Evolutionary conservation across 2,888 invertebrate species (phyloP), one percentile per base, ranked within the genome.

Genomic region (Napeogenes inachia): DNA sequence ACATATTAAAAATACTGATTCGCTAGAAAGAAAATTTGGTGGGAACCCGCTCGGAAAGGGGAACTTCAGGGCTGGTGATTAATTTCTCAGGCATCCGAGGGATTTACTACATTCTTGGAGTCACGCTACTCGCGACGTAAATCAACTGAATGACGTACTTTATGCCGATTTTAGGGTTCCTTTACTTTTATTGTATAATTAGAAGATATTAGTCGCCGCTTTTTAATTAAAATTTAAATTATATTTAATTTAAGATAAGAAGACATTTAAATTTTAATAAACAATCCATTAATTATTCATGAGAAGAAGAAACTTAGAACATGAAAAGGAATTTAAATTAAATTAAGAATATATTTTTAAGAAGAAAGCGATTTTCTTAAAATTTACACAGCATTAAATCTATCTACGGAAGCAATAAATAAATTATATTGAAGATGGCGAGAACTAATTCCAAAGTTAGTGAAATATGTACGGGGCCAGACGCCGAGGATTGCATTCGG

Each of bases 21-120:
- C 70, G 70, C 73, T 74, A 75, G 67, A 72, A 72, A 73, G 73
- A 71, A 74, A 75, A 77, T 77, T 79, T 78, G 71, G 75, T 76
- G 75, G 73, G 74, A 74, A 72, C 70, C 72, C 63, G 61, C 72
- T 68, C 70, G 71, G 70, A 74, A 73, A 77, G 77, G 76, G 79
- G 73, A 77, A 75, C 77, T 76, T 74, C 75, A 70, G 73, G 75
- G 71, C 71, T 73, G 75, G 77, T 82, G 81, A 85, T 85, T 85
- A 84, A 85, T 85, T 85, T 81, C 71, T 73, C 73, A 71, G 76
- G 79, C 81, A 82, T 84, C 81, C 79, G 76, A 77, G 76, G 79
- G 81, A 84, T 79, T 81, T 79, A 74, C 75, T 77, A 75, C 77
- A 78, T 78, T 78, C 75, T 75, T 74, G 74, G 68, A 83, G 84